Conservation (phyloP, 2,888 invertebrate genomes). For the Brenthis daphne region DNA sequence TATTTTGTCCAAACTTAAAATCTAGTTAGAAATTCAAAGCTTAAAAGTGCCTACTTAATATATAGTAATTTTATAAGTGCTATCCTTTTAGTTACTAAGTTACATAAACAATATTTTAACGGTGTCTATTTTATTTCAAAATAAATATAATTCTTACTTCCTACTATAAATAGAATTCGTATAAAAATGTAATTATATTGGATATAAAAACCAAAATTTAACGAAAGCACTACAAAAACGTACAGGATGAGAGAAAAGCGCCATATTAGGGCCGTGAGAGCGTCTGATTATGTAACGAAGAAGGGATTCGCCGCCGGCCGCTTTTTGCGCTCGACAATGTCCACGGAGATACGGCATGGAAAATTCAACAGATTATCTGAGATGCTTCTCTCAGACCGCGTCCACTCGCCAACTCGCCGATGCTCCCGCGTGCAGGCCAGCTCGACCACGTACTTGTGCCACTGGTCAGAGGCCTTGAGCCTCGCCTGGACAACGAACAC, state of each 20-base stretch:
- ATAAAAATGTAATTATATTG: not conserved
- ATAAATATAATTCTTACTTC: no score
- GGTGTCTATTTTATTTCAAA: no score
- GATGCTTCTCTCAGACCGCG: constrained; percentile 18
- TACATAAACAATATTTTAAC: no score
- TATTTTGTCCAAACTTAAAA: no score
- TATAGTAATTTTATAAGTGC: no score
- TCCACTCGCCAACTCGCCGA: not conserved
- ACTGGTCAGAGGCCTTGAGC: not conserved
- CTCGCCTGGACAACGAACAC: not conserved
- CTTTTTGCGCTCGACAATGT: constrained; percentile 48
- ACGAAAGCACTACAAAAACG: constrained; percentile 38
- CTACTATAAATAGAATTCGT: not conserved
- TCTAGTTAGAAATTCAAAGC: no score
- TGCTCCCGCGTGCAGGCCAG: not conserved
- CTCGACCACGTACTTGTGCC: not conserved
- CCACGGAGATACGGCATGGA: constrained; percentile 43
- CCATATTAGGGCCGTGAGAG: constrained; percentile 45
- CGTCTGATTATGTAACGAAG: constrained; percentile 64
- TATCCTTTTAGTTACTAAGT: no score
- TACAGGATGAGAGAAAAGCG: constrained; percentile 38
- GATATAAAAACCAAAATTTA: constrained; percentile 34
- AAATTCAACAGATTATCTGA: constrained; percentile 63
- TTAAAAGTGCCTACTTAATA: no score
- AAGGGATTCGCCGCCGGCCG: constrained; percentile 49